phyloP scores from a whole-genome alignment of 2,797 vertebrate species.

The Brachymystax lenok region DNA sequence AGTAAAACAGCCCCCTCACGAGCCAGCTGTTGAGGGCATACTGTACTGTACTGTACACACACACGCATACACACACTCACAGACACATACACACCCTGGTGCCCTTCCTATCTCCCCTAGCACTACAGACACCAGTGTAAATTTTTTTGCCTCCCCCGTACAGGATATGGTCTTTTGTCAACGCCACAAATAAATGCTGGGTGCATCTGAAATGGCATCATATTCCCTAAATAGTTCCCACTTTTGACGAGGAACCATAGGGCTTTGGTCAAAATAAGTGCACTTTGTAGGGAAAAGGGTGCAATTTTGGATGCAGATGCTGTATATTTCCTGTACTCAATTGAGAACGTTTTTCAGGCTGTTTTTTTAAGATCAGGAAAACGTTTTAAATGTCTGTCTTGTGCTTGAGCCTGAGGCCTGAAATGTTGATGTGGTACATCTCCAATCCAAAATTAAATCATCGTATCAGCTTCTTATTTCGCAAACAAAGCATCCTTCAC shows the following conservation, averaged over 20 bases:
- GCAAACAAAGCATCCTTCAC: too few species aligned
- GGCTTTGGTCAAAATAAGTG: background rate
- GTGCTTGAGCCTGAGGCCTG: background rate
- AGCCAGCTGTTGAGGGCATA: background rate
- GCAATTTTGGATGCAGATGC: too few species aligned
- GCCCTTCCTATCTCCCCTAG: slow-evolving; percentile 22
- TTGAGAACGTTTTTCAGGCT: slow-evolving; percentile 15
- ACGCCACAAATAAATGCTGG: slow-evolving; percentile 59
- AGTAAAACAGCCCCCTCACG: background rate
- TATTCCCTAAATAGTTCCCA: background rate
- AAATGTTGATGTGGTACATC: slow-evolving; percentile 19
- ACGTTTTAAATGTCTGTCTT: slow-evolving; percentile 23
- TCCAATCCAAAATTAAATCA: too few species aligned
- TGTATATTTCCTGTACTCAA: slow-evolving; percentile 56
- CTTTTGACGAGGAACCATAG: background rate
- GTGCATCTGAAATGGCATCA: too few species aligned
- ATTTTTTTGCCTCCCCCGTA: slow-evolving; percentile 42
- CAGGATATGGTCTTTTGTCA: slow-evolving; percentile 68
- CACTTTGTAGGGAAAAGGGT: background rate
- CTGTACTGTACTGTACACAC: slow-evolving; percentile 39
- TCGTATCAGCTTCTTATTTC: too few species aligned
- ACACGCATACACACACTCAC: slow-evolving; percentile 33
- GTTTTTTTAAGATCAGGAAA: slow-evolving; percentile 14
- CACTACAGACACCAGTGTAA: slow-evolving; percentile 10
- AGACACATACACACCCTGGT: slow-evolving; percentile 16